Evolutionary conservation across 1,140 invertebrate species (phyloP).

Genomic region (Danaus plexippus): DNA sequence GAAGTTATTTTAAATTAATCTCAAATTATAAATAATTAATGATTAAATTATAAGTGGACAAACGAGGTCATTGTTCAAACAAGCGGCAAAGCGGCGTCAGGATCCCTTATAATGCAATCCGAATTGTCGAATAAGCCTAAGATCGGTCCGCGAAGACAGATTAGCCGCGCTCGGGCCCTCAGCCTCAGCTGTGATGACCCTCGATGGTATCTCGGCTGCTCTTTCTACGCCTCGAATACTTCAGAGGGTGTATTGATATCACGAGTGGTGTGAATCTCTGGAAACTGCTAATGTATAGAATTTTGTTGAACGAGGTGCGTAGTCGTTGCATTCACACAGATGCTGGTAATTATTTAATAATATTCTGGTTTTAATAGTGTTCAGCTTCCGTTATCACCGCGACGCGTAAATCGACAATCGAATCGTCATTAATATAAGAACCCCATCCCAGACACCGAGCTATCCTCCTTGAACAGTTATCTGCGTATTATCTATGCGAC

Average conservation of each 20-base stretch:
- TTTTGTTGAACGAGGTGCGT: conserved; percentile 4
- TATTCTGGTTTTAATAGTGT: neutral
- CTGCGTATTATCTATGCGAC: conserved; percentile 63
- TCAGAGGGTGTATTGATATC: conserved; percentile 42
- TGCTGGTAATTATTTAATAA: too few relatives aligned
- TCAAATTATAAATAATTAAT: too few relatives aligned
- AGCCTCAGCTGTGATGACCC: conserved; percentile 6
- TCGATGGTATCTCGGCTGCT: conserved; percentile 30
- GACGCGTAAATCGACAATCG: conserved; percentile 2
- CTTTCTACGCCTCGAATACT: conserved; percentile 36
- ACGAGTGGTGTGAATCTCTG: conserved; percentile 35
- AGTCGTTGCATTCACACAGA: neutral
- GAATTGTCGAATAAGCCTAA: conserved; percentile 29
- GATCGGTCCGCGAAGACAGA: conserved; percentile 39
- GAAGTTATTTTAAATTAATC: too few relatives aligned
- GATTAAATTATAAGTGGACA: too few relatives aligned
- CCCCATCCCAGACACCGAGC: conserved; percentile 26
- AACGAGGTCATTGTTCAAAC: too few relatives aligned
- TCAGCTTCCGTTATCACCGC: too few relatives aligned
- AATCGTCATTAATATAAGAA: conserved; percentile 33
- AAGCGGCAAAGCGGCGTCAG: neutral
- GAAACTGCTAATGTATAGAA: conserved; percentile 20
- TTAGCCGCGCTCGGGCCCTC: conserved; percentile 42
- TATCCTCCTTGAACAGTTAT: conserved; percentile 54
- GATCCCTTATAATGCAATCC: conserved; percentile 22